Evolutionary conservation across 2,888 invertebrate species (phyloP), one percentile per base, ranked within the genome.

Genomic region (Piscicola geometra): DNA sequence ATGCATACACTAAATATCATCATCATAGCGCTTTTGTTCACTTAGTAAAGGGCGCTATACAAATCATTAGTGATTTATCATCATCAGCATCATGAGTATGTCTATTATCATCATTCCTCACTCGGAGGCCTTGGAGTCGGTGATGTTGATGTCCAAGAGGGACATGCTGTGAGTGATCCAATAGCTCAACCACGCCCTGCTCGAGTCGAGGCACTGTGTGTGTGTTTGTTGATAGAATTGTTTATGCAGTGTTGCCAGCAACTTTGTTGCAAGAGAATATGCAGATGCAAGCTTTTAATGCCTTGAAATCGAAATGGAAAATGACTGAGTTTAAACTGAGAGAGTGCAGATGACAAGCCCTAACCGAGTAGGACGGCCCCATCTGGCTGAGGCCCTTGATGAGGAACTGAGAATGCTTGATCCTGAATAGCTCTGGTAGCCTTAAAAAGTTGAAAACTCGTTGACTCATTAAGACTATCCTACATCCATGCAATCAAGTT

Each of bases 171-270:
- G 95, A 50, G 97, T 86, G 78, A 93, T 93, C 99, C 99, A 99
- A 84, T 96, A 99, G 82, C 94, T 91, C 78, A 98, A 88, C 99
- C 99, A 99, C 9, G 98, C 91, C 81, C 96, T 90, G 85, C 96
- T 97, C 15, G 94, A 92, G 88, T 99, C 98, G 79, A 99, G 78
- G 81, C 84, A 83, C 83, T 84, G 79, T 41, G 41, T 9, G 41
- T 5, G 41, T 41, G 5, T n/a, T 25, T 12, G 12, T 64, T 64
- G 30, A 15, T n/a, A n/a, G n/a, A n/a, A n/a, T n/a, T n/a, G n/a
- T n/a, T n/a, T n/a, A 67, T 67, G 35, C 9, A 33, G 3, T 35
- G 3, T 32, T 9, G n/a, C 18, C 9, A 33, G 15, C 3, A 35
- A 33, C 5, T 9, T n/a, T n/a, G n/a, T n/a, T n/a, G n/a, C n/a